Evolutionary conservation across 2,113 vertebrate species (phyloP).

Genomic region (Aviceda subcristata): DNA sequence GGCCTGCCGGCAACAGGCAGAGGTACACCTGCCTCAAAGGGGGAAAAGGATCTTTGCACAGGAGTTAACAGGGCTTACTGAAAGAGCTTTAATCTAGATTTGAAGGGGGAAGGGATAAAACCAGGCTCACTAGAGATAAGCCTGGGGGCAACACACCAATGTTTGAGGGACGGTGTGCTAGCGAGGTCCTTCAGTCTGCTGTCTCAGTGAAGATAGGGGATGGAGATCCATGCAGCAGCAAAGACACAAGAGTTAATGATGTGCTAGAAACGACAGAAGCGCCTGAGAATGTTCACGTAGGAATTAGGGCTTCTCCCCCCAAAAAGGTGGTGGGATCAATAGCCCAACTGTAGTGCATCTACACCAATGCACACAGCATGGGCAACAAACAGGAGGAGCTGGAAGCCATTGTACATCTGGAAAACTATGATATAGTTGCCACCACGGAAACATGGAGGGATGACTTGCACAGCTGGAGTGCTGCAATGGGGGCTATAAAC

Average conservation of each 20-base stretch:
- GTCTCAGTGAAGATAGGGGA: neutral
- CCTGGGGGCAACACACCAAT: neutral
- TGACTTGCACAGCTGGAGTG: neutral
- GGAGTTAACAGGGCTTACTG: neutral
- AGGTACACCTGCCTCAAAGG: neutral
- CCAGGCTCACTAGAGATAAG: neutral
- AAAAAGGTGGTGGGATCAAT: neutral
- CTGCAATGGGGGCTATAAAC: neutral
- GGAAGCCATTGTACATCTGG: neutral
- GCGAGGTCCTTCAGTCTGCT: neutral
- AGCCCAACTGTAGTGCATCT: neutral
- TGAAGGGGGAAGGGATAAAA: neutral
- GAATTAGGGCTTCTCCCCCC: neutral
- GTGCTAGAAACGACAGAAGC: neutral
- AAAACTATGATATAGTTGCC: neutral
- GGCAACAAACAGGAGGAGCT: neutral
- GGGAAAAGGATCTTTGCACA: neutral
- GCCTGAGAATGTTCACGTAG: neutral
- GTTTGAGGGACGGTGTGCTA: neutral
- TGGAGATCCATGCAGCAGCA: neutral
- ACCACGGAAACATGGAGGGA: neutral
- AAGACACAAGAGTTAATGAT: neutral
- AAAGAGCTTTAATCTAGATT: neutral
- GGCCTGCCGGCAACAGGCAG: neutral
- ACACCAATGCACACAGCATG: too few relatives aligned